phyloP scores from a whole-genome alignment of 2,888 invertebrate genomes.

The Acronicta aceris region DNA sequence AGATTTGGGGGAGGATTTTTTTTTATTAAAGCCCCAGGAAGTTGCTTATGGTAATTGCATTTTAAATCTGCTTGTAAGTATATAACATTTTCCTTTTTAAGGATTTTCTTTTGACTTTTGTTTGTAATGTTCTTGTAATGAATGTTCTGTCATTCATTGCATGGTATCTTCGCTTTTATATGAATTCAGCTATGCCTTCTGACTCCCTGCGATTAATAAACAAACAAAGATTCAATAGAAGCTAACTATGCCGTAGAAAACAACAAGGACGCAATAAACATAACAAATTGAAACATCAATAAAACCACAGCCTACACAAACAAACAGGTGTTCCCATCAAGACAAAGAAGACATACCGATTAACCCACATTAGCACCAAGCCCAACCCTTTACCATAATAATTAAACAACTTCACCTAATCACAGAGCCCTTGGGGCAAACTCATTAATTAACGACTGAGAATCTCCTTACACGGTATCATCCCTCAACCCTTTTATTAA shows the following conservation, averaged over 20 bases:
- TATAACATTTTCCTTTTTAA: constrained; percentile 47
- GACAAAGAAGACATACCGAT: constrained; percentile 57
- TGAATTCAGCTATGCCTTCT: too few species aligned
- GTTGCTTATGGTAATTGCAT: constrained; percentile 59
- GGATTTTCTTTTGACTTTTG: constrained; percentile 33
- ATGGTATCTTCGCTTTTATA: too few species aligned
- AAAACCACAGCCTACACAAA: constrained; percentile 30
- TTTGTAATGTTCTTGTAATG: constrained; percentile 39
- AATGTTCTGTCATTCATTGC: constrained; percentile 8
- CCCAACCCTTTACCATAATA: constrained; percentile 72
- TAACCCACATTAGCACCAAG: constrained; percentile 68
- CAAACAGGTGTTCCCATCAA: constrained; percentile 36
- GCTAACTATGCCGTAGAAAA: too few species aligned
- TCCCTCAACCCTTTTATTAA: constrained; percentile 81
- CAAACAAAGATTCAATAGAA: too few species aligned
- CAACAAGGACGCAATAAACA: constrained; percentile 13
- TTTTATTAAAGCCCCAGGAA: constrained; percentile 52
- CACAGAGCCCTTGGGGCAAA: constrained; percentile 76
- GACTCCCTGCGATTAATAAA: too few species aligned
- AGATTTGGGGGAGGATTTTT: constrained; percentile 56
- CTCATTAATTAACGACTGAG: constrained; percentile 83
- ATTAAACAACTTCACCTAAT: constrained; percentile 81
- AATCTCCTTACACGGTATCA: constrained; percentile 83
- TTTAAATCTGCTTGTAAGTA: constrained; percentile 50
- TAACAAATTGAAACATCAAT: constrained; percentile 21